Percentiles rank a stretch among this genome's conserved stretches.
These are phyloP conservation scores for Galleria mellonella DNA, from an alignment of 1,140 invertebrate species.

Conservation along the genomic window DNA sequence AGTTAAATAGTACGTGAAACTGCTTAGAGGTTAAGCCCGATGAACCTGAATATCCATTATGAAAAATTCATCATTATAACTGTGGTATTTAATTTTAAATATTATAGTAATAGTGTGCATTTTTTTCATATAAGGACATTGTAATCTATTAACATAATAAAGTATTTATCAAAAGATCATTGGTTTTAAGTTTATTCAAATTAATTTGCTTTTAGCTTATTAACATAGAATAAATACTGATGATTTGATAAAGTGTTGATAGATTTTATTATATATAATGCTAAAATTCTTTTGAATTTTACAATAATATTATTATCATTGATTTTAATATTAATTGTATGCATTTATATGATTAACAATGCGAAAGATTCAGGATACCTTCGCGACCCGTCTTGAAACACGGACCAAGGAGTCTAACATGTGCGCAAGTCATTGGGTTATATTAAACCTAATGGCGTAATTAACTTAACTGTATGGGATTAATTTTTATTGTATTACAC, in stretches of 20 bases:
- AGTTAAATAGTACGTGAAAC: conserved; percentile 91
- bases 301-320: conserved; percentile 67
- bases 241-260: too few relatives aligned
- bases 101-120: conserved; percentile 46
- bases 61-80: conserved; percentile 69
- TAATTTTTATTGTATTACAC: too few relatives aligned
- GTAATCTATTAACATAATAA: conserved; percentile 36
- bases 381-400: conserved; percentile 94
- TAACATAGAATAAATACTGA: too few relatives aligned
- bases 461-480: conserved; percentile 75
- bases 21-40: conserved; percentile 81
- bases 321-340: too few relatives aligned
- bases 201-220: too few relatives aligned
- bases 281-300: conserved; percentile 45
- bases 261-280: not conserved
- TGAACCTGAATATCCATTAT: conserved; percentile 76
- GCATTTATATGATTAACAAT: too few relatives aligned
- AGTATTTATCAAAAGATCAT: too few relatives aligned
- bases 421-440: conserved; percentile 83
- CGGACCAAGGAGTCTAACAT: conserved; percentile 94
- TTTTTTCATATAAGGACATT: conserved; percentile 55
- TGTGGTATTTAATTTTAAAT: not conserved
- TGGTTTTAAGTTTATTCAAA: too few relatives aligned
- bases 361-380: conserved; percentile 72
- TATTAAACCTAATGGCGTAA: conserved; percentile 79